phyloP scores from a whole-genome alignment of 2,888 invertebrate genomes.

The Nasonovia ribisnigri region DNA sequence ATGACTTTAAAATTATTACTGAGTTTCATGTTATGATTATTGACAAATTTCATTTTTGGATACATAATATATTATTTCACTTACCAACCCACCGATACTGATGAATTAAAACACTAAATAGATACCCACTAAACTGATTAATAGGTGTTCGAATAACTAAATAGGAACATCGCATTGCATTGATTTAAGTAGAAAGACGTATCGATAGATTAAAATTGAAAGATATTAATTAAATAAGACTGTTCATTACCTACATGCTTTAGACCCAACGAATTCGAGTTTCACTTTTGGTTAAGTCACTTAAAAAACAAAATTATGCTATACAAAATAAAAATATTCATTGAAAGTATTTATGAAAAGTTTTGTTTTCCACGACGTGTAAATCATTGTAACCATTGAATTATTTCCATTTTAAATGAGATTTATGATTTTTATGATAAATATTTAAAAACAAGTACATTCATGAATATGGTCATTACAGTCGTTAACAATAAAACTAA shows the following conservation, averaged over 20 bases:
- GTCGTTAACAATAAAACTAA: not conserved
- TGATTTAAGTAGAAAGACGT: not conserved
- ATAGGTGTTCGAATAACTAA: not conserved
- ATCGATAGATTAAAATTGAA: not conserved
- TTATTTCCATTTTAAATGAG: not conserved
- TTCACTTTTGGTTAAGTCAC: not conserved
- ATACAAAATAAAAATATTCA: not conserved
- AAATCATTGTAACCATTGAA: not conserved
- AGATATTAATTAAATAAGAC: not conserved
- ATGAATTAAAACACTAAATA: not conserved
- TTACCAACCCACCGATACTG: not conserved
- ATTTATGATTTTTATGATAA: not conserved
- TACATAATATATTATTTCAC: not conserved
- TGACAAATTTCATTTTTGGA: not conserved
- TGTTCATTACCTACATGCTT: not conserved
- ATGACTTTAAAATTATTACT: too few relatives aligned
- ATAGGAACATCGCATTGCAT: not conserved
- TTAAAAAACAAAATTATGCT: not conserved
- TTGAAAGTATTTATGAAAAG: not conserved
- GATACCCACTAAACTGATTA: not conserved
- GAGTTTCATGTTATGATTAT: too few relatives aligned
- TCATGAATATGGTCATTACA: not conserved
- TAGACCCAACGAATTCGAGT: not conserved
- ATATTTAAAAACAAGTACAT: not conserved
- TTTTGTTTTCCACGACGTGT: not conserved